Evolutionary conservation across 2,797 vertebrate species (phyloP), one percentile per base, ranked within the genome.

Genomic region (Liparis tanakae): DNA sequence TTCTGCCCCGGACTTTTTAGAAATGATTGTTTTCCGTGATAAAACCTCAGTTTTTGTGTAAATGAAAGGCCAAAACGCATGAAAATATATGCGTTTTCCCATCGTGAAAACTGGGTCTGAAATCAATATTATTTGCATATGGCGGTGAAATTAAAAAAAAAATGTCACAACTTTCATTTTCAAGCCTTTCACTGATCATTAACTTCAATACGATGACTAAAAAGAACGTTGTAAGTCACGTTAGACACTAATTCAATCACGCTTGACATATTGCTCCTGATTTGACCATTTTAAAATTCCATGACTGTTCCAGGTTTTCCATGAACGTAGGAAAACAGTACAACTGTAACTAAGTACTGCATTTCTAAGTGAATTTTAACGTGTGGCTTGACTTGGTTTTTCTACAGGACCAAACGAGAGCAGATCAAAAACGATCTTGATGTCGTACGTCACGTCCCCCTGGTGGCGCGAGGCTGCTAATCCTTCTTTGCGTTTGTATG

Each of bases 381-480:
- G 69, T 79, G 80, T 79, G 83, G 72, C 51, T 76, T 70, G 33
- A 72, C 72, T 80, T 87, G 75, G 39, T 74, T 87, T 87, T 84
- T 85, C 75, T 72, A 63, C 71, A 65, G 78, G 70, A 86, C 76
- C 77, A 70, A 87, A 85, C 20, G 37, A 82, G 68, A 84, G 59
- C 70, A 89, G 83, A 91, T 91, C 72, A 89, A 82, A 89, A 72
- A 70, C 75, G 81, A 64, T 77, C 73, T 87, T 89, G 80, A 67
- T 87, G 76, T 86, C 71, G 77, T 70, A 77, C 76, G 77, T 83
- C 73, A 80, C 70, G 70, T 89, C 88, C 75, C 84, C 74, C 78
- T 76, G 80, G 74, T 86, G 78, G 81, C 71, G 70, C 61, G 69
- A 87, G 80, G 76, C 83, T 83, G 72, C 58, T 90, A 84, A 89